phyloP scores from a whole-genome alignment of 2,888 invertebrate species.

The Eupithecia subumbrata region DNA sequence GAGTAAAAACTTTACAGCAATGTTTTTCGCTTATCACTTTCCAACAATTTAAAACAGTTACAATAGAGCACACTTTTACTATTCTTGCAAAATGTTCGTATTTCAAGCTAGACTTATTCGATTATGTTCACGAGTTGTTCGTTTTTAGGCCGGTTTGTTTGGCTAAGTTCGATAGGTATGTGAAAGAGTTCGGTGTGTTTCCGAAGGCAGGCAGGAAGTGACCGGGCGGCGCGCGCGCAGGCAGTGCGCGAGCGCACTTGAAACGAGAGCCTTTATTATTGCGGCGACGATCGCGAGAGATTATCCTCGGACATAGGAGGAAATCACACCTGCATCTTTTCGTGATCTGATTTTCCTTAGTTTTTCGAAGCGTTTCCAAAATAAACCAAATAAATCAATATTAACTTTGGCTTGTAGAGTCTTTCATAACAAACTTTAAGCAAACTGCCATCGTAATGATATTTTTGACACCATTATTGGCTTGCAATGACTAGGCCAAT shows the following conservation, averaged over 20 bases:
- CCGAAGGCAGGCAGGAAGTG: neutral
- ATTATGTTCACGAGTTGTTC: neutral
- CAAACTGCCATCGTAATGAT: too few species aligned
- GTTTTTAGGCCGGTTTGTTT: neutral
- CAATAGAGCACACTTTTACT: neutral
- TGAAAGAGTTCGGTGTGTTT: neutral
- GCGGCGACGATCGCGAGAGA: neutral
- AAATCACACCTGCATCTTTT: neutral
- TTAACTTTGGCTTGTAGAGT: neutral
- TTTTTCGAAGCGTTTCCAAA: neutral
- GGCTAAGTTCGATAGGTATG: neutral
- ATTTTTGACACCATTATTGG: too few species aligned
- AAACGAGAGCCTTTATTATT: neutral
- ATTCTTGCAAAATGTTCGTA: neutral
- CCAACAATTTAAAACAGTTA: neutral
- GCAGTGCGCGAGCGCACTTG: neutral
- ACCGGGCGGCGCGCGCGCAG: neutral
- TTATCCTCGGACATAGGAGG: neutral
- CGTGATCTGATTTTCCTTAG: neutral
- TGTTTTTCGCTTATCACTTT: neutral
- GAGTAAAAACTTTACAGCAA: neutral
- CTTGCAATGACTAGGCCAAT: too few species aligned
- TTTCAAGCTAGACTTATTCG: neutral
- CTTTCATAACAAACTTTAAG: neutral
- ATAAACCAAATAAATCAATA: neutral